Evolutionary conservation across 2,797 vertebrate genomes (phyloP).

Genomic region (Anguilla obscura): DNA sequence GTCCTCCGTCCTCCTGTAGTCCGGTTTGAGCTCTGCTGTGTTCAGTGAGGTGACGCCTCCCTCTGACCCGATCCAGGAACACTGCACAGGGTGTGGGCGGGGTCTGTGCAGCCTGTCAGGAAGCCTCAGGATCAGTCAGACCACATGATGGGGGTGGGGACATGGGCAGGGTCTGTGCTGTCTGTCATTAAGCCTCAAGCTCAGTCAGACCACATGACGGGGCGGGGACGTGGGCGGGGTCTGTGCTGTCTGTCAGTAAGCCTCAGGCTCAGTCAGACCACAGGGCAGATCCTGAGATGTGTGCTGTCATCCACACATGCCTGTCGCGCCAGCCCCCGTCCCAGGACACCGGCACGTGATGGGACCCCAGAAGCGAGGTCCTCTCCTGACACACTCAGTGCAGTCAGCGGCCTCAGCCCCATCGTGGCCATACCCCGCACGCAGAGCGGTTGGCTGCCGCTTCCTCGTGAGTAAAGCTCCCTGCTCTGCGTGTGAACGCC

Average conservation of each 20-base stretch:
- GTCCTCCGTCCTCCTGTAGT: not conserved
- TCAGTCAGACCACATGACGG: not conserved
- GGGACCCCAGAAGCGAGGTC: not conserved
- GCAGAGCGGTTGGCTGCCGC: not conserved
- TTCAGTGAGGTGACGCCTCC: not conserved
- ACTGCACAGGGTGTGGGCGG: not conserved
- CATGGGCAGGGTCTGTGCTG: not conserved
- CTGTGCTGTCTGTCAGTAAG: not conserved
- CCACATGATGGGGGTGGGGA: too few relatives aligned
- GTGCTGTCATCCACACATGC: not conserved
- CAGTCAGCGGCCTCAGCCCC: not conserved
- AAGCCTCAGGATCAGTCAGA: too few relatives aligned
- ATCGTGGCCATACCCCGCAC: not conserved
- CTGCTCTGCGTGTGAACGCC: not conserved
- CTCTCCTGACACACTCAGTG: not conserved
- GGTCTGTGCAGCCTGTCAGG: not conserved
- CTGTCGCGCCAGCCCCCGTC: not conserved
- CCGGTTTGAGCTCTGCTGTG: not conserved
- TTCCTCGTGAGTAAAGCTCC: not conserved
- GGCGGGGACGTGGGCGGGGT: not conserved
- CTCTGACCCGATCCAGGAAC: not conserved
- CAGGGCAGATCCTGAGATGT: not conserved
- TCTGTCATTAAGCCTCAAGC: not conserved
- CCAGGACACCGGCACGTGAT: not conserved
- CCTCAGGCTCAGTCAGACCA: not conserved